A percentile compares a stretch with the other conserved stretches of the same genome.
Conservation (phyloP, 2,888 invertebrate species). For the Lochmaea crataegi region DNA sequence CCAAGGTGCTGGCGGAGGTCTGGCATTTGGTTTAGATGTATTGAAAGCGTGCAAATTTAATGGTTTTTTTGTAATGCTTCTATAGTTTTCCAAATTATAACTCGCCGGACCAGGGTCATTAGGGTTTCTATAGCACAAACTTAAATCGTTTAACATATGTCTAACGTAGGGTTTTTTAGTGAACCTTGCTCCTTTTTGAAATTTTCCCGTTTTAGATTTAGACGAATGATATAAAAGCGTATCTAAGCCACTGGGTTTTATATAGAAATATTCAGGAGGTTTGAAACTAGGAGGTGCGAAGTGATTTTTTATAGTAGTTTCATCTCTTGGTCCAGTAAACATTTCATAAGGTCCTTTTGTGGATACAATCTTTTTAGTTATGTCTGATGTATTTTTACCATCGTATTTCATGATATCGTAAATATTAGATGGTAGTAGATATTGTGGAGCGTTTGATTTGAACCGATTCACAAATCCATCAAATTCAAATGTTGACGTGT, state of each 20-base stretch:
- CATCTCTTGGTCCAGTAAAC: slow-evolving; percentile 68
- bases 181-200: slow-evolving; percentile 58
- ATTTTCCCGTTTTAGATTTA: slow-evolving; percentile 56
- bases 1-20: slow-evolving; percentile 54
- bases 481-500: slow-evolving; percentile 57
- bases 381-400: slow-evolving; percentile 42
- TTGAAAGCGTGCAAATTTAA: slow-evolving; percentile 54
- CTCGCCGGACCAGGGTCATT: slow-evolving; percentile 69
- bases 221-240: slow-evolving; percentile 54
- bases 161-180: slow-evolving; percentile 64
- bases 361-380: slow-evolving; percentile 52
- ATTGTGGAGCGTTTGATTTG: slow-evolving; percentile 49
- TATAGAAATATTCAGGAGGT: slow-evolving; percentile 56
- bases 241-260: slow-evolving; percentile 55
- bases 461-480: slow-evolving; percentile 58
- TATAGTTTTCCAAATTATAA: slow-evolving; percentile 55
- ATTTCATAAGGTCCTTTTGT: slow-evolving; percentile 61
- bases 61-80: neutral
- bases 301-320: slow-evolving; percentile 68
- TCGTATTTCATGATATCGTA: slow-evolving; percentile 51
- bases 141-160: slow-evolving; percentile 66
- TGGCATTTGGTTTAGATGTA: slow-evolving; percentile 51
- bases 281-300: slow-evolving; percentile 59
- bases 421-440: slow-evolving; percentile 56
- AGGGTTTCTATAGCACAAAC: slow-evolving; percentile 66